Evolutionary conservation across 2,797 vertebrate genomes (phyloP).

Genomic region (Poliocrania exsul): DNA sequence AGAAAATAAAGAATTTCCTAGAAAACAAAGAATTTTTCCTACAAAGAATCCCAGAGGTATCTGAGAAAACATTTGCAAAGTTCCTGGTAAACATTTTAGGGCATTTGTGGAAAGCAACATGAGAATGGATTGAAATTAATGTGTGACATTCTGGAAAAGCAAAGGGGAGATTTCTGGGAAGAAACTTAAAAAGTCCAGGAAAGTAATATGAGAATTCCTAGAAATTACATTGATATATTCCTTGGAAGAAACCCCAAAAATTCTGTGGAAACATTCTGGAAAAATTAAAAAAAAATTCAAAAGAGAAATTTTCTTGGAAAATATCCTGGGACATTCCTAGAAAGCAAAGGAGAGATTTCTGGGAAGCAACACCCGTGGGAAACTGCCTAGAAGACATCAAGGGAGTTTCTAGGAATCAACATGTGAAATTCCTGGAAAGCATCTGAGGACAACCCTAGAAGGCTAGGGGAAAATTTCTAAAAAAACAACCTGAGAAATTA

Average conservation of each 20-base stretch:
- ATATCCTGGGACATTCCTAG: not conserved
- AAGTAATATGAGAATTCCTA: not conserved
- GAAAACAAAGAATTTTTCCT: not conserved
- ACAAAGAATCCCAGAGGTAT: not conserved
- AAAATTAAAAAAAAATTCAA: not conserved
- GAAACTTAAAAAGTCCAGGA: not conserved
- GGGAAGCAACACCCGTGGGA: not conserved
- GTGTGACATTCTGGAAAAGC: not conserved
- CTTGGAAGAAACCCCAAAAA: not conserved
- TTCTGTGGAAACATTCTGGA: not conserved
- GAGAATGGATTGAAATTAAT: not conserved
- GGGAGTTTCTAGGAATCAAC: not conserved
- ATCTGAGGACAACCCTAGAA: not conserved
- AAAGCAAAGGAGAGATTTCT: not conserved
- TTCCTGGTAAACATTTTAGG: not conserved
- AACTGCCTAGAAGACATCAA: not conserved
- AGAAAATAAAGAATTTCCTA: not conserved
- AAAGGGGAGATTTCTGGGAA: not conserved
- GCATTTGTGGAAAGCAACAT: not conserved
- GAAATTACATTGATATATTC: not conserved
- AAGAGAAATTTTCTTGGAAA: not conserved
- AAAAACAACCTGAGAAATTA: not conserved
- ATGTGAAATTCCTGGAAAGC: not conserved
- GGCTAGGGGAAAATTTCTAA: not conserved
- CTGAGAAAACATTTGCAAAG: not conserved